Conservation (phyloP, 2,888 invertebrate genomes). For the Nymphalis c-album region DNA sequence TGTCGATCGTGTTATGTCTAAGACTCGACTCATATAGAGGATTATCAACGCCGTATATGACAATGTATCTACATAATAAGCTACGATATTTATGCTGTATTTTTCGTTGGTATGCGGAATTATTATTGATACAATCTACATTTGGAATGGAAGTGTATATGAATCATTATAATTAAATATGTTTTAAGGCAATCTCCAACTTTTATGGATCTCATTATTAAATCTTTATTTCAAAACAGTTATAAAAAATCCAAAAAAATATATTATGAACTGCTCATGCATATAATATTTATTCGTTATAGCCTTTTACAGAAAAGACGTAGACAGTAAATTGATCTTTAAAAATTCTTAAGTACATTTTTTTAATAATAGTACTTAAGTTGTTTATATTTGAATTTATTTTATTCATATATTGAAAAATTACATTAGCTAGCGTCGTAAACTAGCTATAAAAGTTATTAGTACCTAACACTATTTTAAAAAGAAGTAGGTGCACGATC, state of each 20-base stretch:
- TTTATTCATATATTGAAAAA: too few species aligned
- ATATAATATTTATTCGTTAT: too few species aligned
- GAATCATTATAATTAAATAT: neutral
- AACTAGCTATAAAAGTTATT: too few species aligned
- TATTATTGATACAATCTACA: conserved; percentile 1
- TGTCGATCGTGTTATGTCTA: conserved; percentile 19
- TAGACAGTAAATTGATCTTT: too few species aligned
- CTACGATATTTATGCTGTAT: conserved; percentile 1
- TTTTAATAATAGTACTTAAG: too few species aligned
- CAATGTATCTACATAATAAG: conserved; percentile 12
- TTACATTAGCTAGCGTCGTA: too few species aligned
- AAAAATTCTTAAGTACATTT: too few species aligned
- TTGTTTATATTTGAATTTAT: too few species aligned
- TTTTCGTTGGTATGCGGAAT: conserved; percentile 20
- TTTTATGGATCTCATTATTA: neutral
- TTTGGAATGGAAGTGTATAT: neutral
- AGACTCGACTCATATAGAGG: conserved; percentile 22
- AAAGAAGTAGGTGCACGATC: conserved; percentile 35
- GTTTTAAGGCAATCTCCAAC: neutral
- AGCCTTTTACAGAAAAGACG: too few species aligned
- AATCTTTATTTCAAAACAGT: neutral
- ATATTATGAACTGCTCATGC: too few species aligned
- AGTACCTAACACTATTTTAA: neutral
- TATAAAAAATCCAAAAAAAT: too few species aligned
- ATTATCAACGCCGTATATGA: conserved; percentile 22